Evolutionary conservation across 2,797 vertebrate species (phyloP), one percentile per base, ranked within the genome.

Genomic region (Cyclopterus lumpus): DNA sequence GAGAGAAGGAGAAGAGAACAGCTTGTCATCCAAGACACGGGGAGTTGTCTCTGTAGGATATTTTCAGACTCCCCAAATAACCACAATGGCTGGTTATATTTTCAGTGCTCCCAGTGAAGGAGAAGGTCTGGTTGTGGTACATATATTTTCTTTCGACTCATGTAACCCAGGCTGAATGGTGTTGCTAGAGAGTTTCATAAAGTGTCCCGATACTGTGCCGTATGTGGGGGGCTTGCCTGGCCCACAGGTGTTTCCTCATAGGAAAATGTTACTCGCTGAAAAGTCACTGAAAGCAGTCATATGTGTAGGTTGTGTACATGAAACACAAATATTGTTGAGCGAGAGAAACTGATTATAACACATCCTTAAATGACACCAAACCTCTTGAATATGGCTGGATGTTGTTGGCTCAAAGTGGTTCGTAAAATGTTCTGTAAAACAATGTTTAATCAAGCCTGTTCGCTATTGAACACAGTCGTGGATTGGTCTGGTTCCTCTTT

Each of bases 51-150:
- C 86, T 24, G 44, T 69, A 46, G 67, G 75, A 48, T 92, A 88
- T 88, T 86, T 90, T 88, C 77, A 90, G 83, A 73, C 79, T 89
- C 70, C 59, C 88, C 58, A 82, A 85, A 86, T 89, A 89, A 88
- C 91, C 89, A 88, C 88, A 88, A 90, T 89, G 79, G 73, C 74
- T 58, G 61, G 79, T 85, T 91, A 68, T 90, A 86, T 88, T 91
- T 91, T 82, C 67, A 67, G 84, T 55, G 22, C 71, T 79, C 48
- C 54, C 74, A 34, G 32, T 44, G 69, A 64, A 78, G 79, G 76
- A 89, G 81, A 84, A 86, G 60, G 55, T 71, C 78, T 75, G 80
- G 73, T 70, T 70, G 75, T 54, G 78, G 77, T 82, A 73, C 86
- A 89, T 89, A 80, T 90, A 15, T 55, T 86, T 90, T 85, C 60